Percentiles rank a stretch among this genome's conserved stretches.
These are phyloP conservation scores for Hoplias malabaricus DNA, from an alignment of 2,113 vertebrate genomes.

Conservation along the genomic window DNA sequence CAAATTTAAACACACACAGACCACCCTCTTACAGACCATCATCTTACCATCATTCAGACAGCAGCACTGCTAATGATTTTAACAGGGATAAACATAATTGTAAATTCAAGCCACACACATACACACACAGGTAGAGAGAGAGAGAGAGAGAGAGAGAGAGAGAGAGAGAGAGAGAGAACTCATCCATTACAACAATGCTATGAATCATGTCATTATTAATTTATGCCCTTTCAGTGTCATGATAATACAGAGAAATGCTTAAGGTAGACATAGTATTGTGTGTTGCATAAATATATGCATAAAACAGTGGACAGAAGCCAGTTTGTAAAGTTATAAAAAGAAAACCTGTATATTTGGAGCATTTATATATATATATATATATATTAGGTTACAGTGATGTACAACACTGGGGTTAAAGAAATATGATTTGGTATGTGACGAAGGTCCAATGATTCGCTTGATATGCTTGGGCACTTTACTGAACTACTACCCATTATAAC, in stretches of 20 bases:
- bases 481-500: no score
- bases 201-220: slow-evolving; percentile 15
- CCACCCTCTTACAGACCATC: background rate
- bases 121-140: background rate
- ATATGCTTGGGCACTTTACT: no score
- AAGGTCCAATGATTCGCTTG: no score
- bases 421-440: no score
- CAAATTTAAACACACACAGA: background rate
- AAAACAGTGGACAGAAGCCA: background rate
- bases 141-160: background rate
- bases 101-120: background rate
- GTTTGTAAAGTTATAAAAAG: no score
- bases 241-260: background rate
- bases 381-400: no score
- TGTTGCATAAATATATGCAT: background rate
- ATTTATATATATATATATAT: no score
- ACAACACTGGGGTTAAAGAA: no score
- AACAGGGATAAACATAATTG: slow-evolving; percentile 25
- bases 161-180: background rate
- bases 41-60: slow-evolving; percentile 14
- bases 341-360: no score
- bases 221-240: background rate
- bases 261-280: background rate
- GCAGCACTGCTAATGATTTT: slow-evolving; percentile 3
- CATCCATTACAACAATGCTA: background rate